Conservation (phyloP, 2,797 vertebrate genomes). For the Erpetoichthys calabaricus region DNA sequence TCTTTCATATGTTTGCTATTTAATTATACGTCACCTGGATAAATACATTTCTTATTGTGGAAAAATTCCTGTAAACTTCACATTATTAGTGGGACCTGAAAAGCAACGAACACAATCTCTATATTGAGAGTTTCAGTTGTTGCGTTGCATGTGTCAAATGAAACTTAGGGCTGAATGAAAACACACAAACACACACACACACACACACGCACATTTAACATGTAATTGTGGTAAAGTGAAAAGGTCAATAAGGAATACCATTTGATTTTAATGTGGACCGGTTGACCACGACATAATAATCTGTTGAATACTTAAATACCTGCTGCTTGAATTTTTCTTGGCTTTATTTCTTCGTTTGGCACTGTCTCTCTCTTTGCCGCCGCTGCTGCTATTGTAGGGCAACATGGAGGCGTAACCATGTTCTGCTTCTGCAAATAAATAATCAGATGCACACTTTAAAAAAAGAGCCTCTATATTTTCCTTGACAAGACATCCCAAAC, state of each 20-base stretch:
- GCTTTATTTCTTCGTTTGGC: constrained; percentile 77
- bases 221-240: neutral
- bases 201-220: neutral
- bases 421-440: constrained; percentile 71
- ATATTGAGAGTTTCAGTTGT: no score
- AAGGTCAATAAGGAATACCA: neutral
- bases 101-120: no score
- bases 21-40: no score
- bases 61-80: no score
- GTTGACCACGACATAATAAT: neutral
- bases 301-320: constrained; percentile 42
- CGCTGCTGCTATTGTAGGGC: constrained; percentile 58
- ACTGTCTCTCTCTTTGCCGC: constrained; percentile 66
- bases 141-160: neutral
- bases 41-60: no score
- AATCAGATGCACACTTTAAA: no score
- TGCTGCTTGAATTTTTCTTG: constrained; percentile 81
- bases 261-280: neutral
- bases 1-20: no score
- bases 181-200: neutral
- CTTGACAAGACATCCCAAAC: no score
- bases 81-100: no score
- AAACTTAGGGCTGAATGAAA: neutral
- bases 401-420: constrained; percentile 89
- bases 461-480: no score